These are phyloP conservation scores for Clanis bilineata DNA, from an alignment of 2,888 invertebrate species.

Conservation along the genomic window DNA sequence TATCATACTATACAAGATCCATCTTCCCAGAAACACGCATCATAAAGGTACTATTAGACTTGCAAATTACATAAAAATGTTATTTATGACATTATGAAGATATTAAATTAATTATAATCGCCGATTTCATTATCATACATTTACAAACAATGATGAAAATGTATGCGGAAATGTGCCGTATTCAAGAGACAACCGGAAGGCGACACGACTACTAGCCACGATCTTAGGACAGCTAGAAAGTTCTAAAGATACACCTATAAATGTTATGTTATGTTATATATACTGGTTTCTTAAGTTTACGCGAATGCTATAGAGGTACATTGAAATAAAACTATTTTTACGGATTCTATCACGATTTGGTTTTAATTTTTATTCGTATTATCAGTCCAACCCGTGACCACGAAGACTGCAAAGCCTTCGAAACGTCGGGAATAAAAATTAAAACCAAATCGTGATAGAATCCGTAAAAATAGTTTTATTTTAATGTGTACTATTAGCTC, in stretches of 20 bases:
- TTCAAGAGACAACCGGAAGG: neutral
- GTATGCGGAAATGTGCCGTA: neutral
- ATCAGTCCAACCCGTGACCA: no score
- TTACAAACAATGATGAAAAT: neutral
- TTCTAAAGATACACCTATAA: neutral
- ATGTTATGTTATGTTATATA: no score
- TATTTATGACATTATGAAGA: neutral
- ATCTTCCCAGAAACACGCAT: neutral
- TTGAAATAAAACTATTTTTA: no score
- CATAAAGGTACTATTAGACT: neutral
- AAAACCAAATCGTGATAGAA: no score
- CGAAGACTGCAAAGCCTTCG: no score
- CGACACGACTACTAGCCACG: neutral
- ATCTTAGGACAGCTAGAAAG: neutral
- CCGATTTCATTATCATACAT: neutral
- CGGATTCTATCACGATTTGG: no score
- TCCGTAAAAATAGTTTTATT: no score
- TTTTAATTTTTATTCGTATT: no score
- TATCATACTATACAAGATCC: neutral
- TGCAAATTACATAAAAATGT: neutral
- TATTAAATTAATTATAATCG: neutral
- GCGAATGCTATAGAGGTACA: no score
- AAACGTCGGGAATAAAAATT: no score
- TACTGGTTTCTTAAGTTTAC: no score
- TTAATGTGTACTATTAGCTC: no score